Base-by-base conservation (phyloP, 2,888 invertebrate genomes). In the Andrena bicolor region DNA sequence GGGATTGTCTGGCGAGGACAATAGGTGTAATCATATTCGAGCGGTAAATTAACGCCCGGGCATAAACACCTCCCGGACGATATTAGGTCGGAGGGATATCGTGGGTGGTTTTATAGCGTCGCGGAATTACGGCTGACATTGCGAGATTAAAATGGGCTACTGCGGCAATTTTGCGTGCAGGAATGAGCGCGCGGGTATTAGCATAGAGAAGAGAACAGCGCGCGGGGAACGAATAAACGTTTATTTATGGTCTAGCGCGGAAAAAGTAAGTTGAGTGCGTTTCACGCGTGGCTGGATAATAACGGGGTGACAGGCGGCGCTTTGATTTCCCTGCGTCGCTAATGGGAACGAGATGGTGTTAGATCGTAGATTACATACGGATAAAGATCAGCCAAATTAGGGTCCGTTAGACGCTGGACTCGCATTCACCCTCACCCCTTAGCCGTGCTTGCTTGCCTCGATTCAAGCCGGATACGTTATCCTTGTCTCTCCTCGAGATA, bases 121-220 rank as follows among this genome's bases (percentile, higher is more conserved):
- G 77, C 70, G 84, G 80, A 81, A 78, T 85, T 85, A 85, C 84
- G 81, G 81, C 81, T 78, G 84, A 83, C 84, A 78, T 75, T 81
- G 84, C 80, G 83, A 83, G 80, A 84, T 84, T 85, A 83, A 85
- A 85, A 83, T 85, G 84, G 81, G 83, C 76, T 70, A 78, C 65
- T 60, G 78, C 73, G 78, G 83, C 83, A 80, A 78, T 85, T 85
- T 81, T 80, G 79, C 75, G 83, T 83, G 83, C 80, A 20, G 68
- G 76, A 84, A 76, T 74, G 76, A 83, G 83, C 76, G 60, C 41
- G 16, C 72, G 79, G 41, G 49, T 79, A 84, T 84, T 84, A 82
- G 83, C 83, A 84, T 84, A 84, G 83, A 79, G 76, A 82, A 65
- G 73, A 79, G 82, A 75, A 63, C 53, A 58, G 41, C 41, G 8